Conservation (phyloP, 2,888 invertebrate species). For the Cepaea hortensis region DNA sequence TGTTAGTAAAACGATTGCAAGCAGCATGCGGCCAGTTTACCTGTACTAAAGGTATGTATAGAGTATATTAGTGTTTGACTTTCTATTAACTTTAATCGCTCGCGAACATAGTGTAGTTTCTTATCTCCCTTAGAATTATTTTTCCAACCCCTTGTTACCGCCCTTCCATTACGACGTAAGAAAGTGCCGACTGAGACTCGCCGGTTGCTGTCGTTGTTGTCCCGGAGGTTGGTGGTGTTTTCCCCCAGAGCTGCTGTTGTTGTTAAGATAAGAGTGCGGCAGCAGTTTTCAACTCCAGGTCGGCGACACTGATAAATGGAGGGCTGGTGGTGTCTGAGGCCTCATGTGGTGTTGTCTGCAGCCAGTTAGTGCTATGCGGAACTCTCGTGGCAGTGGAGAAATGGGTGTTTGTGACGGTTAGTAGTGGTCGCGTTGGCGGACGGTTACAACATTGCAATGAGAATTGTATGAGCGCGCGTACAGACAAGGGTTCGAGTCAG, state of each 20-base stretch:
- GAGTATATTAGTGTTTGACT: too few relatives aligned
- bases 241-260: constrained; percentile 16
- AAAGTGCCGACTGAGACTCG: constrained; percentile 16
- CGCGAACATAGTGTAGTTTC: neutral
- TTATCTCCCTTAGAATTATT: constrained; percentile 32
- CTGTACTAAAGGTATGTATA: too few relatives aligned
- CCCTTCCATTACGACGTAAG: neutral
- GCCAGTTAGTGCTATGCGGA: too few relatives aligned
- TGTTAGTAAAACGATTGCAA: too few relatives aligned
- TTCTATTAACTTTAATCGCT: neutral
- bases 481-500: too few relatives aligned
- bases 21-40: too few relatives aligned
- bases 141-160: neutral
- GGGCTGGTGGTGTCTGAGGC: neutral
- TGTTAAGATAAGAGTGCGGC: constrained; percentile 24
- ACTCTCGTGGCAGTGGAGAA: too few relatives aligned
- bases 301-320: constrained; percentile 39
- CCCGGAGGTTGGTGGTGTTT: neutral
- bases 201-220: neutral
- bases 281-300: constrained; percentile 10
- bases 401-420: too few relatives aligned
- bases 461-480: too few relatives aligned
- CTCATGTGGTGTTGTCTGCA: neutral
- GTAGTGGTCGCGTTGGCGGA: too few relatives aligned
- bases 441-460: too few relatives aligned